Evolutionary conservation across 2,113 vertebrate species (phyloP), one percentile per base, ranked within the genome.

Genomic region (Anguilla rostrata): DNA sequence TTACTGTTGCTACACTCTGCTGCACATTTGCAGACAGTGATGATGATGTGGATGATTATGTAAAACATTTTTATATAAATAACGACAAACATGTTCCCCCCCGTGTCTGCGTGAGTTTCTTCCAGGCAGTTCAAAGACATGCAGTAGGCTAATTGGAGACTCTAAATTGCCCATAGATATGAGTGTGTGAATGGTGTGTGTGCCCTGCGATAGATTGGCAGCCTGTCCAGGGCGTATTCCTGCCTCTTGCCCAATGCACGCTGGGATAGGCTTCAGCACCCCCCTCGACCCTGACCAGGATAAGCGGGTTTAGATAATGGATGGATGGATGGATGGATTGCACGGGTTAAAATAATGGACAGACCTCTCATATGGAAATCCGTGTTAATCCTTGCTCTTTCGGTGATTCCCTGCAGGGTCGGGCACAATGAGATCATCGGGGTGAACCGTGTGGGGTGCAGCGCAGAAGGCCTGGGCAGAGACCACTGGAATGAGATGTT

Each of bases 401-500:
- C 34, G 88, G n/a, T 39, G 60, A 16, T 22, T 0, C 60, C 87
- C 89, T 90, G 49, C 94, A 99, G 98, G 85, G 98, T 99, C 90
- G 98, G 98, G 81, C 98, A 99, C 92, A 99, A 99, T 39, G 98
- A 99, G 94, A 97, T 99, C 90, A 99, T 99, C 40, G 98, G 98
- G 0, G 97, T 99, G 87, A 99, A 97, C 87, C 95, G 97, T 0
- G 94, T 98, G 79, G 98, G 98, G 14, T 94, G 97, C 92, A 95
- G 1, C 0, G 97, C 97, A 0, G 98, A 99, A 84, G 98, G 98
- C 0, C 95, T 99, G 88, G 97, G 98, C 90, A 95, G 98, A 85
- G 98, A 99, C 95, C 98, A 99, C 94, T 99, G 98, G 98, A 99
- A 98, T 0, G 98, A 99, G 93, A 99, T 99, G 98, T 91, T 99